phyloP scores from a whole-genome alignment of 2,888 invertebrate genomes.

The Caradrina kadenii region DNA sequence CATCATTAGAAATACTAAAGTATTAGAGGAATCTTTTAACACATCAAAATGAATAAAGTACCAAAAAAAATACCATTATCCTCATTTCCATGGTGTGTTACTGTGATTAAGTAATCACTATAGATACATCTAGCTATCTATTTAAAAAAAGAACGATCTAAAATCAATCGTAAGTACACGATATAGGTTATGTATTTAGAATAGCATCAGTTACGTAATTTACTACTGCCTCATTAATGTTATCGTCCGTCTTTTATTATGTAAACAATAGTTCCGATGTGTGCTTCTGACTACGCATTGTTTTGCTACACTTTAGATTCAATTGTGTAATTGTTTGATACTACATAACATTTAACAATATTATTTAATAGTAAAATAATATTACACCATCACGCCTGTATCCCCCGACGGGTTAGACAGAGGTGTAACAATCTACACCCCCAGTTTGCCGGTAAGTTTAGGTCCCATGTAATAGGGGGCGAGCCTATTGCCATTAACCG shows the following conservation, averaged over 20 bases:
- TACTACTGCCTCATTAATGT: conserved; percentile 18
- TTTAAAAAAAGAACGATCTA: background rate
- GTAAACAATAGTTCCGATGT: conserved; percentile 30
- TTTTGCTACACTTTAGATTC: conserved; percentile 30
- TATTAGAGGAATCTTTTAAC: no score
- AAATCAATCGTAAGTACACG: background rate
- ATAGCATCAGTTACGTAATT: conserved; percentile 12
- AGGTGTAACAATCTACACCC: no score
- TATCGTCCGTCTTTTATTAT: conserved; percentile 37
- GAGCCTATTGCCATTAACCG: no score
- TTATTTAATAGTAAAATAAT: conserved; percentile 8
- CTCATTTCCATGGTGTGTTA: background rate
- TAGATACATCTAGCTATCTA: no score
- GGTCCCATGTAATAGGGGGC: no score
- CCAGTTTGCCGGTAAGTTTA: no score
- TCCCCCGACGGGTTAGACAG: no score
- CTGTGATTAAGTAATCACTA: background rate
- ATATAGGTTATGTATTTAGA: background rate
- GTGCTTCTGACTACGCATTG: conserved; percentile 12
- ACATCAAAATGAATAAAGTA: no score
- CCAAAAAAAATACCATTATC: no score
- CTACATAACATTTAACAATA: background rate
- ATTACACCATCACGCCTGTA: no score
- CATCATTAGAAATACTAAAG: no score
- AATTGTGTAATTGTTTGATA: conserved; percentile 14